Evolutionary conservation across 2,113 vertebrate genomes (phyloP).

Genomic region (Haliaeetus leucogaster): DNA sequence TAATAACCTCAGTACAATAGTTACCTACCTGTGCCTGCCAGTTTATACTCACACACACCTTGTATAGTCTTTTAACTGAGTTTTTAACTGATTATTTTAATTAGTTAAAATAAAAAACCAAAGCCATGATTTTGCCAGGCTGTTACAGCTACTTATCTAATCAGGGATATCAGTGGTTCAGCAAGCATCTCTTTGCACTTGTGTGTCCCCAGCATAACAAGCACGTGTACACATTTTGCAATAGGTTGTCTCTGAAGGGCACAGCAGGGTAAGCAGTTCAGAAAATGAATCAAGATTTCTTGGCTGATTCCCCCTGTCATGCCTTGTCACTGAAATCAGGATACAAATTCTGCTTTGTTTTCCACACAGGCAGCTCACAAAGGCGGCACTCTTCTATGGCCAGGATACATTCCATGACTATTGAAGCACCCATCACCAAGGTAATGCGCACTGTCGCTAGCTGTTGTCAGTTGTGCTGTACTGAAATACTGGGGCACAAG

Average conservation of each 20-base stretch:
- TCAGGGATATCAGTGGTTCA: background rate
- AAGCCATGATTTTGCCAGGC: background rate
- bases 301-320: background rate
- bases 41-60: background rate
- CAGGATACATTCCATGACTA: slow-evolving; percentile 97
- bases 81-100: background rate
- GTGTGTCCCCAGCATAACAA: background rate
- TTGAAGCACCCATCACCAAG: slow-evolving; percentile 98
- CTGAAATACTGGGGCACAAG: background rate
- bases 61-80: background rate
- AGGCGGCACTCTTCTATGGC: slow-evolving; percentile 95
- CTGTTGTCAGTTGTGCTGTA: background rate
- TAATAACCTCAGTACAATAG: background rate
- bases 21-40: background rate
- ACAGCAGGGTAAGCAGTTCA: background rate
- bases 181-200: background rate
- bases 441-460: slow-evolving; percentile 55
- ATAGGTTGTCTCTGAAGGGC: background rate
- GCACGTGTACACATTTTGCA: background rate
- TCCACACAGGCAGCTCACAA: slow-evolving; percentile 84
- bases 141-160: background rate
- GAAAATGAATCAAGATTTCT: background rate
- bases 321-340: background rate
- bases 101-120: background rate
- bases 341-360: background rate